Evolutionary conservation across 2,797 vertebrate species (phyloP).

Genomic region (Oreochromis grahami): DNA sequence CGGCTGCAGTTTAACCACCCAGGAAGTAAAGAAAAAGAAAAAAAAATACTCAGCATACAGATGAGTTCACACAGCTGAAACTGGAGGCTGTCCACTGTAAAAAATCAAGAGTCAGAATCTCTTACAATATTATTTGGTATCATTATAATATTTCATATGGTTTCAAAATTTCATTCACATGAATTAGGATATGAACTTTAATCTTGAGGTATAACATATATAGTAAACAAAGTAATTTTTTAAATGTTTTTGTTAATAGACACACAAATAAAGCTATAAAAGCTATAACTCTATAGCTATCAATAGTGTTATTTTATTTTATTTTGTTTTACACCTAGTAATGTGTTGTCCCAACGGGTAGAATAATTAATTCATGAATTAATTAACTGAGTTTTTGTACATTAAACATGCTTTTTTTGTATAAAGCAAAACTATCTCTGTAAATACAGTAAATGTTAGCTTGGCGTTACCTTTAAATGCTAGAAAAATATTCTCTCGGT

Average conservation of each 20-base stretch:
- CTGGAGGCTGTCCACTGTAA: not conserved
- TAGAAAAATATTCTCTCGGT: not conserved
- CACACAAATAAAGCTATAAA: not conserved
- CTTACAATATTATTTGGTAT: not conserved
- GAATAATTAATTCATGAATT: not conserved
- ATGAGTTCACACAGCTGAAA: not conserved
- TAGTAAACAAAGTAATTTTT: not conserved
- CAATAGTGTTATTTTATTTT: not conserved
- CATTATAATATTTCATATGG: not conserved
- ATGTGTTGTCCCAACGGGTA: not conserved
- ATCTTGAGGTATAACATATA: not conserved
- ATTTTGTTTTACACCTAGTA: not conserved
- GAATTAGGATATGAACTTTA: not conserved
- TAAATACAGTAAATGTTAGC: not conserved
- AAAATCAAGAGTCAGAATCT: not conserved
- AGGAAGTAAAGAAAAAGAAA: conserved; percentile 1
- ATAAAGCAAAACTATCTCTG: not conserved
- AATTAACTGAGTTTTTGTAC: not conserved
- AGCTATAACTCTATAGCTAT: not conserved
- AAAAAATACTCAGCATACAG: no score
- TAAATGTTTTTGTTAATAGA: no score
- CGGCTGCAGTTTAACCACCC: not conserved
- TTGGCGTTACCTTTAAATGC: fast-evolving
- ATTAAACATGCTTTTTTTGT: not conserved
- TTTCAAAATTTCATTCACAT: not conserved